Evolutionary conservation across 2,888 invertebrate genomes (phyloP), one percentile per base, ranked within the genome.

Genomic region (Troides aeacus): DNA sequence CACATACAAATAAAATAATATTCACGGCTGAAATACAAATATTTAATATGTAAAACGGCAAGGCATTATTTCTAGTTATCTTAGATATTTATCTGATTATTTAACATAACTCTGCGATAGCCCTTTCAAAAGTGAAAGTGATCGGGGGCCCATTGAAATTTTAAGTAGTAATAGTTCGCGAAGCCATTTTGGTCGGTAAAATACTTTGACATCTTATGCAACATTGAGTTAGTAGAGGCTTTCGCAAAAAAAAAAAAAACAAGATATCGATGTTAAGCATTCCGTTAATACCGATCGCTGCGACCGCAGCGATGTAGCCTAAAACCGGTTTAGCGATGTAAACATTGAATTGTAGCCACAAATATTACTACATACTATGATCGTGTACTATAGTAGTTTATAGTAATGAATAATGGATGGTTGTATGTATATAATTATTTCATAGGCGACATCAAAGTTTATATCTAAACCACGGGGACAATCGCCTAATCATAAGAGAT

Each of bases 91-190:
- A 62, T 62, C 23, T 46, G 23, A 62, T 62, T 7, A 21, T 39
- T 62, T 23, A 21, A n/a, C 21, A 21, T 46, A 46, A 46, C 58
- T 65, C 65, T 65, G 46, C 15, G 46, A 58, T 53, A 61, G 46
- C 69, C 69, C 69, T 69, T 64, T 39, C 53, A 68, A 68, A 62
- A 69, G 64, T 65, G 64, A 69, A 65, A 69, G 69, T 42, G n/a
- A 30, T 59, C 12, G 30, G 18, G 39, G 56, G 39, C 23, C 64
- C 50, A 18, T 53, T 42, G 61, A 64, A 56, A 60, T 64, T 69
- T 69, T 65, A 60, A 46, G 68, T 64, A 57, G n/a, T 53, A n/a
- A 63, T 36, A 17, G n/a, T 50, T 50, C 60, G n/a, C 50, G 21
- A 15, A 50, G 59, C n/a, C 30, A n/a, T 46, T 30, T 30, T 50